A percentile compares a stretch with the other conserved stretches of the same genome.
Conservation (phyloP, 2,113 vertebrate species). For the Rhinoderma darwinii region DNA sequence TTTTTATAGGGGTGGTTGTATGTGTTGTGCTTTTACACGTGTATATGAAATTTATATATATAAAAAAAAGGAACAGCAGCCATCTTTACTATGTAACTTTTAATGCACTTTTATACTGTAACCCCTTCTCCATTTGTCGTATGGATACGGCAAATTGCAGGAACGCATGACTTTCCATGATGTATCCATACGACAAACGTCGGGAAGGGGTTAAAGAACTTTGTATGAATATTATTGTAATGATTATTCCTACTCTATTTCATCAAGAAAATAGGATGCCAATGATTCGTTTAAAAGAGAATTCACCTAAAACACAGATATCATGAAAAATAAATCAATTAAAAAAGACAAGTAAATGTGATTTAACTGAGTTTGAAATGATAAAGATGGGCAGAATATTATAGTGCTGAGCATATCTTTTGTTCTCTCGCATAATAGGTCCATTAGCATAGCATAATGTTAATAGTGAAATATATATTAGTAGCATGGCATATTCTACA, state of each 20-base stretch:
- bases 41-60: too few relatives aligned
- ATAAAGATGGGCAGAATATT: constrained; percentile 33
- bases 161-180: too few relatives aligned
- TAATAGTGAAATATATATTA: constrained; percentile 46
- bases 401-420: neutral
- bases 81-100: too few relatives aligned
- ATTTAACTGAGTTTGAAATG: constrained; percentile 37
- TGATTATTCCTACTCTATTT: constrained; percentile 13
- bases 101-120: too few relatives aligned
- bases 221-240: neutral
- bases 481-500: constrained; percentile 12
- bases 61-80: too few relatives aligned
- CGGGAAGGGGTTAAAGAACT: too few relatives aligned
- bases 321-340: constrained; percentile 29
- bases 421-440: constrained; percentile 21
- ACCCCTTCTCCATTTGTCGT: too few relatives aligned
- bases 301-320: constrained; percentile 18
- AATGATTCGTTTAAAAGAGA: constrained; percentile 16
- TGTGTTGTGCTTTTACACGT: too few relatives aligned
- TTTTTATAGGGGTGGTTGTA: too few relatives aligned
- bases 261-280: constrained; percentile 18
- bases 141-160: too few relatives aligned
- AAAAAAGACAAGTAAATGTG: constrained; percentile 32
- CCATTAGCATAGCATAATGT: constrained; percentile 37
- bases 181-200: too few relatives aligned